phyloP scores from a whole-genome alignment of 2,888 invertebrate genomes.

The Seladonia tumulorum region DNA sequence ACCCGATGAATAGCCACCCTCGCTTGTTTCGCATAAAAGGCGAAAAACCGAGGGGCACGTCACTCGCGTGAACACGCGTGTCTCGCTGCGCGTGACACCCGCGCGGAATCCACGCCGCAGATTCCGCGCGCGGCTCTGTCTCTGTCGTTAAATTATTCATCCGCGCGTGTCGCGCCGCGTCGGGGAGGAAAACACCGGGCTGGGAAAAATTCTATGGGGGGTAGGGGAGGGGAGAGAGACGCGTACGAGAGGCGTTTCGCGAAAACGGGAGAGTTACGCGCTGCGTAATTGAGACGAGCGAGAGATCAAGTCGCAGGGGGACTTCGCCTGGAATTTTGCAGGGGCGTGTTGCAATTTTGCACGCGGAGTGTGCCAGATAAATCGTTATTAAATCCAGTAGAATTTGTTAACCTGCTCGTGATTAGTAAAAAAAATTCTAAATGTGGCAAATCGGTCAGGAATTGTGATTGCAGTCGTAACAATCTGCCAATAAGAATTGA shows the following conservation, averaged over 20 bases:
- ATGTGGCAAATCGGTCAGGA: no score
- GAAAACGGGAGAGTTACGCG: not conserved
- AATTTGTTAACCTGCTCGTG: not conserved
- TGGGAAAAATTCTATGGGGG: not conserved
- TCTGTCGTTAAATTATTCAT: slow-evolving; percentile 1
- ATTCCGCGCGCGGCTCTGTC: slow-evolving; percentile 54
- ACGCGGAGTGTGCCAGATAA: no score
- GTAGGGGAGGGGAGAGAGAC: not conserved
- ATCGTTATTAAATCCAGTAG: not conserved
- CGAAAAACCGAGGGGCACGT: slow-evolving; percentile 73
- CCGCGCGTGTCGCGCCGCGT: not conserved
- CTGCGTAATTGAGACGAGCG: not conserved
- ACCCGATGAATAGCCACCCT: slow-evolving; percentile 55
- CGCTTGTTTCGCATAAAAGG: slow-evolving; percentile 66
- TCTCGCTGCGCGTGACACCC: slow-evolving; percentile 45
- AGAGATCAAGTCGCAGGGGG: not conserved
- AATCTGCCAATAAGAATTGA: no score
- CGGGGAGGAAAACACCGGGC: not conserved
- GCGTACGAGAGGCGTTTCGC: not conserved
- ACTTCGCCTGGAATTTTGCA: not conserved
- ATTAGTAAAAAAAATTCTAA: not conserved
- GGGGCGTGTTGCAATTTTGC: not conserved
- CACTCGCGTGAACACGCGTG: slow-evolving; percentile 73
- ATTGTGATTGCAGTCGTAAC: no score
- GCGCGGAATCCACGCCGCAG: slow-evolving; percentile 55